Conservation (phyloP, 2,888 invertebrate species). For the Orgyia antiqua region DNA sequence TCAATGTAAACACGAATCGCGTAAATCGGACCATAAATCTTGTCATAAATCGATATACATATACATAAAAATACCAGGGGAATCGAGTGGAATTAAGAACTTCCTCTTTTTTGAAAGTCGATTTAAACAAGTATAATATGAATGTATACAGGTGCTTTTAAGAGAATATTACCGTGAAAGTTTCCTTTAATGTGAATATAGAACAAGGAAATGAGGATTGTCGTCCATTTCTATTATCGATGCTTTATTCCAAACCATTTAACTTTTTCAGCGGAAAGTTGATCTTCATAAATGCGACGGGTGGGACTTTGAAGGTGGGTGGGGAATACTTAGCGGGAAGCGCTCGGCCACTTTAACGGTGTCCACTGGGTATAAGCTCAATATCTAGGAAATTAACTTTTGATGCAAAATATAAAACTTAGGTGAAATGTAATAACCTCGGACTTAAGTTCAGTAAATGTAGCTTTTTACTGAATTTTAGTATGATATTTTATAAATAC, state of each 20-base stretch:
- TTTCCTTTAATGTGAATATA: constrained; percentile 41
- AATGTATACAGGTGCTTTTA: no score
- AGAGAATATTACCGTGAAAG: constrained; percentile 5
- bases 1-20: no score
- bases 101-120: no score
- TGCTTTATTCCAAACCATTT: constrained; percentile 63
- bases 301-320: constrained; percentile 12
- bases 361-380: constrained; percentile 28
- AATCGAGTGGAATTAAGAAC: no score
- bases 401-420: constrained; percentile 18
- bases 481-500: no score
- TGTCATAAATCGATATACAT: no score
- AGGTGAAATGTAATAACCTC: constrained; percentile 2
- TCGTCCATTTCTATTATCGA: constrained; percentile 64
- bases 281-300: constrained; percentile 45
- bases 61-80: no score
- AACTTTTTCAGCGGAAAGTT: constrained; percentile 60
- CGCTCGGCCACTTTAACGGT: constrained; percentile 16
- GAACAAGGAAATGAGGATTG: constrained; percentile 60
- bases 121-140: no score
- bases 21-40: no score
- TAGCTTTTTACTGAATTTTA: no score
- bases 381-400: constrained; percentile 29
- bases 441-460: no score
- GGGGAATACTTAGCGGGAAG: constrained; percentile 10